phyloP scores from a whole-genome alignment of 2,888 invertebrate species.

The Bembecia ichneumoniformis region DNA sequence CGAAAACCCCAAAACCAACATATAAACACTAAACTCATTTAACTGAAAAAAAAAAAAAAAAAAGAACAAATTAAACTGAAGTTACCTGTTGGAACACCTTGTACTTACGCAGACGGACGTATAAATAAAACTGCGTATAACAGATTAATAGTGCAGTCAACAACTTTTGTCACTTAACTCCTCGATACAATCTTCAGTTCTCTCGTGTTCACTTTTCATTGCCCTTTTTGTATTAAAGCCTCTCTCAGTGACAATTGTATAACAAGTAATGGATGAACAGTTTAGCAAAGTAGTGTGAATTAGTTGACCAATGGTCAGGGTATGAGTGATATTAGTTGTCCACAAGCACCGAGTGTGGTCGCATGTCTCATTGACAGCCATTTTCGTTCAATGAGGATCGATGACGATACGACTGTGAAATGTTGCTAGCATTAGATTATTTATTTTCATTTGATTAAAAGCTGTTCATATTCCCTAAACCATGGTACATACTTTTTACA shows the following conservation, averaged over 20 bases:
- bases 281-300: background rate
- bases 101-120: constrained; percentile 5
- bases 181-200: background rate
- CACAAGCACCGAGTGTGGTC: constrained; percentile 14
- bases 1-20: too few relatives aligned
- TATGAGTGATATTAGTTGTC: constrained; percentile 16
- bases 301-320: constrained; percentile 1
- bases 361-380: constrained; percentile 7
- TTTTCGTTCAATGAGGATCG: constrained; percentile 2
- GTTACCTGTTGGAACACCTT: background rate
- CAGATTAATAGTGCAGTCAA: constrained; percentile 23
- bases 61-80: too few relatives aligned
- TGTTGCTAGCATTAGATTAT: background rate
- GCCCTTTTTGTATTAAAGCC: too few relatives aligned
- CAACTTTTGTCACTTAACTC: constrained; percentile 14
- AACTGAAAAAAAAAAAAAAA: background rate
- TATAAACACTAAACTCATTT: too few relatives aligned
- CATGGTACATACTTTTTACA: too few relatives aligned
- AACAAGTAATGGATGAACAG: background rate
- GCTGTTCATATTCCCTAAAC: too few relatives aligned
- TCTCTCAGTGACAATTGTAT: background rate
- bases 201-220: too few relatives aligned
- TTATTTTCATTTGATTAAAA: background rate
- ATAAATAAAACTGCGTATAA: constrained; percentile 20
- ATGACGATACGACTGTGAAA: background rate